phyloP scores from a whole-genome alignment of 35 echinoderm and acorn worm genomes.

The Apostichopus japonicus region DNA sequence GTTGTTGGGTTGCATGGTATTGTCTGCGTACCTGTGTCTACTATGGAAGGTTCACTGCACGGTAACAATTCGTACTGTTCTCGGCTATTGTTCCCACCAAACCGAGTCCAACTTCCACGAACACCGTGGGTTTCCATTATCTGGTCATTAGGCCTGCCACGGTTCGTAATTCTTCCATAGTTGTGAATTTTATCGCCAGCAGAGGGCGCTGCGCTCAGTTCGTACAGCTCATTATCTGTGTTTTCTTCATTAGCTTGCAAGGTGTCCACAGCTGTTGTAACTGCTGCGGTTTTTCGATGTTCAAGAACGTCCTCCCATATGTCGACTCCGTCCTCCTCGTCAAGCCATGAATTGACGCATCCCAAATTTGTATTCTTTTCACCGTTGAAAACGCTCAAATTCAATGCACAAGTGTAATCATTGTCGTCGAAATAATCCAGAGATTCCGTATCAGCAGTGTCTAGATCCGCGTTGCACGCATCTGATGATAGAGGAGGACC shows the following conservation, averaged over 20 bases:
- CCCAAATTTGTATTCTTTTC: conserved; percentile 43
- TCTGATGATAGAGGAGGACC: conserved; percentile 28
- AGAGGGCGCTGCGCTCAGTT: conserved; percentile 47
- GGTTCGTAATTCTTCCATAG: conserved; percentile 47
- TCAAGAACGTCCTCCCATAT: conserved; percentile 44
- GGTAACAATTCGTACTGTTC: conserved; percentile 60
- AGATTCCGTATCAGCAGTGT: conserved; percentile 55
- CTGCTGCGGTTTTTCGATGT: background rate
- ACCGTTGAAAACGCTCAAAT: conserved; percentile 55
- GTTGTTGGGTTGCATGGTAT: conserved; percentile 14
- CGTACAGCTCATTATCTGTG: conserved; percentile 58
- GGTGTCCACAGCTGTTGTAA: conserved; percentile 55
- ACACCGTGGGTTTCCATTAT: conserved; percentile 63
- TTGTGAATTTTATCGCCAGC: conserved; percentile 7
- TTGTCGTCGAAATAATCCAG: conserved; percentile 57
- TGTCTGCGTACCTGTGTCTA: conserved; percentile 46
- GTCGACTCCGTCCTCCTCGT: conserved; percentile 48
- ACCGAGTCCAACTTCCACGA: conserved; percentile 54
- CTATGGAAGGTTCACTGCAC: conserved; percentile 32
- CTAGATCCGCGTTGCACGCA: conserved; percentile 33
- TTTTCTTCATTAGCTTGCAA: conserved; percentile 55
- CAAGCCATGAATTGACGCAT: conserved; percentile 53
- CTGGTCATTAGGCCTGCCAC: conserved; percentile 39
- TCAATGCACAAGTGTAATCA: conserved; percentile 45
- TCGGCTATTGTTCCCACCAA: conserved; percentile 43